Evolutionary conservation across 2,797 vertebrate species (phyloP).

Genomic region (Phalloptychus januarius): DNA sequence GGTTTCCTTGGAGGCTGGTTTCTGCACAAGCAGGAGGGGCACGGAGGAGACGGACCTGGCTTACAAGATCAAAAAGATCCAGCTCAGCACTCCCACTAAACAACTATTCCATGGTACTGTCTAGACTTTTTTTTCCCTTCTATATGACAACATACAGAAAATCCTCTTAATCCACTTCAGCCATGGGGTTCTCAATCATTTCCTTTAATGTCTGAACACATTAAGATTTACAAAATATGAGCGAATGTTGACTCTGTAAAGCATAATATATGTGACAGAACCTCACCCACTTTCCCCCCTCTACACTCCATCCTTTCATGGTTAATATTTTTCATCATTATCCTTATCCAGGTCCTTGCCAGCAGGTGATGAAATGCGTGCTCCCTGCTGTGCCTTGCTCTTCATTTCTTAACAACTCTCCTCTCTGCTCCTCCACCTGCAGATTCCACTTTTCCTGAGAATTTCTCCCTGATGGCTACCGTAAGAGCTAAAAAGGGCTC

Average conservation of each 20-base stretch:
- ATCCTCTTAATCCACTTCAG: not conserved
- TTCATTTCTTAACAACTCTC: slow-evolving; percentile 38
- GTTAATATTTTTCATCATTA: slow-evolving; percentile 55
- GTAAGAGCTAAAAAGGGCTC: slow-evolving; percentile 82
- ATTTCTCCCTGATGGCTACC: slow-evolving; percentile 89
- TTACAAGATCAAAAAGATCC: slow-evolving; percentile 85
- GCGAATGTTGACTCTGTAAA: slow-evolving; percentile 14
- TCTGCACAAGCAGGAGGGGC: slow-evolving; percentile 83
- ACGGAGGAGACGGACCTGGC: slow-evolving; percentile 81
- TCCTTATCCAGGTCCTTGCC: slow-evolving; percentile 48
- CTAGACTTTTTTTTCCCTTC: not conserved
- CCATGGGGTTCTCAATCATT: slow-evolving; percentile 9
- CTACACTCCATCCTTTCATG: slow-evolving; percentile 33
- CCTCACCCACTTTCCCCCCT: slow-evolving; percentile 1
- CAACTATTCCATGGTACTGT: slow-evolving; percentile 87
- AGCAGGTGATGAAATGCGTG: slow-evolving; percentile 45
- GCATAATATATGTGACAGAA: slow-evolving; percentile 35
- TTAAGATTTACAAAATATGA: slow-evolving; percentile 25
- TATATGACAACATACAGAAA: slow-evolving; percentile 14
- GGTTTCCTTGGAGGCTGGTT: slow-evolving; percentile 82
- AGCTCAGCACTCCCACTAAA: slow-evolving; percentile 83
- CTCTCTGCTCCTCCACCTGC: slow-evolving; percentile 3
- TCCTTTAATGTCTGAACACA: slow-evolving; percentile 20
- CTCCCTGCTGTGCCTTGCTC: slow-evolving; percentile 41
- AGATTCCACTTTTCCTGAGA: slow-evolving; percentile 86